A percentile compares a stretch with the other conserved stretches of the same genome.
phyloP scores from a whole-genome alignment of 2,113 vertebrate species.

The Labrus mixtus region DNA sequence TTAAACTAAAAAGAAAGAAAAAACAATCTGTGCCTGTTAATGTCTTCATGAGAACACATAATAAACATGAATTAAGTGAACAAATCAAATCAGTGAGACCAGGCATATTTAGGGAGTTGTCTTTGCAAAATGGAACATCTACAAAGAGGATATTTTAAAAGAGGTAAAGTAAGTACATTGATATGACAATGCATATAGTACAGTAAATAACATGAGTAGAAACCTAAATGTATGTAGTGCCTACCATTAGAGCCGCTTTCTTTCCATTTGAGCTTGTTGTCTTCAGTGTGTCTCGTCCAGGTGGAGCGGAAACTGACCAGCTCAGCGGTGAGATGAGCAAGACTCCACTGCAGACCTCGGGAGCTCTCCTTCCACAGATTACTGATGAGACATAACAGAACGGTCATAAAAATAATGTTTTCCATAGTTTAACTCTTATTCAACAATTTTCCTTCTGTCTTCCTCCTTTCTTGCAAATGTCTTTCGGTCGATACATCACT shows the following conservation, averaged over 20 bases:
- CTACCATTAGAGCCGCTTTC: constrained; percentile 89
- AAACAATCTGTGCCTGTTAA: constrained; percentile 40
- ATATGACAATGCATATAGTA: background rate
- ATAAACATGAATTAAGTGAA: constrained; percentile 31
- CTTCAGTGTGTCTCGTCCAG: constrained; percentile 92
- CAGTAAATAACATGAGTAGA: no score
- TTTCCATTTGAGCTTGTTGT: constrained; percentile 97
- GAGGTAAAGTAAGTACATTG: no score
- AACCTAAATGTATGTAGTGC: background rate
- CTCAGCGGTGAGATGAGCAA: constrained; percentile 90
- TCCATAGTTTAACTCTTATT: background rate
- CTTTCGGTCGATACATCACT: background rate
- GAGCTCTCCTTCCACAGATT: constrained; percentile 91
- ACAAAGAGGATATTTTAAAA: background rate
- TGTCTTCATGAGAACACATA: constrained; percentile 53
- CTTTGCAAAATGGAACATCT: constrained; percentile 28
- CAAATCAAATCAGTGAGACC: constrained; percentile 62
- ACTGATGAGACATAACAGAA: constrained; percentile 67
- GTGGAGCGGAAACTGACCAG: constrained; percentile 91
- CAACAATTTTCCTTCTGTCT: background rate
- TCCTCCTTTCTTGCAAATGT: background rate
- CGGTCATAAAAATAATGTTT: background rate
- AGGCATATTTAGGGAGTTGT: constrained; percentile 23
- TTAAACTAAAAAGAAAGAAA: constrained; percentile 45
- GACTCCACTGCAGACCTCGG: constrained; percentile 88